A percentile compares a stretch with the other conserved stretches of the same genome.
phyloP scores from a whole-genome alignment of 2,113 vertebrate species.

The Sebastes schlegelii region DNA sequence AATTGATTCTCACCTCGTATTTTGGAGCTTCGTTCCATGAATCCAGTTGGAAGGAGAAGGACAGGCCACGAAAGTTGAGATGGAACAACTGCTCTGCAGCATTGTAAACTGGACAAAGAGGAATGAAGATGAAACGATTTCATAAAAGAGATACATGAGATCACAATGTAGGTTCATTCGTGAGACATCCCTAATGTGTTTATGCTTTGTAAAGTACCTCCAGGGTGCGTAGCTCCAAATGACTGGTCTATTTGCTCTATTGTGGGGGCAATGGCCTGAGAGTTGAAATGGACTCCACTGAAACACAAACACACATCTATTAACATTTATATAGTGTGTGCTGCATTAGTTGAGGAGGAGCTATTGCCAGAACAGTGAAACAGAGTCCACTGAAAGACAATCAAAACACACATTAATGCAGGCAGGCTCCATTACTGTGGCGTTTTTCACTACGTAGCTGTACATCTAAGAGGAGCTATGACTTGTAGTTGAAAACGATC shows the following conservation, averaged over 20 bases:
- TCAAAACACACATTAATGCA: constrained; percentile 27
- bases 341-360: constrained; percentile 34
- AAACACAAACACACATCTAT: constrained; percentile 49
- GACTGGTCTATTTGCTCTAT: constrained; percentile 99
- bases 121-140: fast-evolving
- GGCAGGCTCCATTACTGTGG: constrained; percentile 6
- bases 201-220: constrained; percentile 86
- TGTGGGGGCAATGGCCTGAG: constrained; percentile 97
- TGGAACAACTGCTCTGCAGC: constrained; percentile 98
- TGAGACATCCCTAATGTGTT: background rate
- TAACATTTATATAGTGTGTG: constrained; percentile 9
- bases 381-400: background rate
- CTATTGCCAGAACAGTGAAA: background rate
- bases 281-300: constrained; percentile 99
- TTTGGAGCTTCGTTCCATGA: constrained; percentile 99
- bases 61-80: constrained; percentile 98
- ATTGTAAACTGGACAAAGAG: constrained; percentile 90
- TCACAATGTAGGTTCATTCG: fast-evolving
- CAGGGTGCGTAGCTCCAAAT: constrained; percentile 98
- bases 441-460: background rate
- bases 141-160: background rate
- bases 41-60: constrained; percentile 98
- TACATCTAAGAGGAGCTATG: background rate
- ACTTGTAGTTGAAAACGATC: constrained; percentile 3
- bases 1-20: constrained; percentile 90